Conservation (phyloP, 2,113 vertebrate genomes). For the Chaetodon trifascialis region DNA sequence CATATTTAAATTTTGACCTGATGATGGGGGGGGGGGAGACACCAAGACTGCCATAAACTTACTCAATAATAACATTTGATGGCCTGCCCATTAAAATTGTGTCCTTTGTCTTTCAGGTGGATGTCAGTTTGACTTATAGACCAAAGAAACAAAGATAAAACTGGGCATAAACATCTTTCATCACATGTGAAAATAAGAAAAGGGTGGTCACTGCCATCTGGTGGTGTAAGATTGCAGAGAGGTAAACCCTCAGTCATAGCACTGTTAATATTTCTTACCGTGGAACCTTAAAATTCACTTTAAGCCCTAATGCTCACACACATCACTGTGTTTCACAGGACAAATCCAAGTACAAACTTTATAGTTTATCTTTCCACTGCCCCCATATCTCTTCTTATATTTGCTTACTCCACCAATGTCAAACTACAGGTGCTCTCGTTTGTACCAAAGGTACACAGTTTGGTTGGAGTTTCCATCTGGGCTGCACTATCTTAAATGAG, state of each 20-base stretch:
- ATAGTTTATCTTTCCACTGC: neutral
- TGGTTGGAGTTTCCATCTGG: neutral
- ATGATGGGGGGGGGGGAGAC: neutral
- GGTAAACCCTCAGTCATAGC: neutral
- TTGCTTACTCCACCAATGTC: conserved; percentile 45
- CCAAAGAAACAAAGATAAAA: neutral
- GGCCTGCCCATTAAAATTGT: neutral
- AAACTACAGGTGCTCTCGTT: neutral
- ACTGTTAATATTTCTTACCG: neutral
- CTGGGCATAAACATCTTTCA: neutral
- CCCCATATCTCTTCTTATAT: neutral
- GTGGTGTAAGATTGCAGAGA: neutral
- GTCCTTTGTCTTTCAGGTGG: neutral
- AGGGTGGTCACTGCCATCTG: neutral
- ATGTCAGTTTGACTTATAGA: neutral
- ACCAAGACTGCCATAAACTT: neutral
- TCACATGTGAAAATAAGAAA: neutral
- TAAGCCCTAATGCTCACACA: neutral
- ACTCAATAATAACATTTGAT: neutral
- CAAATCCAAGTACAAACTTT: neutral
- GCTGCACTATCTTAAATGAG: neutral
- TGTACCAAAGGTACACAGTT: neutral
- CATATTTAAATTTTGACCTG: too few relatives aligned
- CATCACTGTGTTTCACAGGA: neutral
- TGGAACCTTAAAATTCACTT: neutral